A percentile compares a stretch with the other conserved stretches of the same genome.
Evolutionary conservation across 2,113 vertebrate species (phyloP).

Genomic region (Cyprinodon tularosa): DNA sequence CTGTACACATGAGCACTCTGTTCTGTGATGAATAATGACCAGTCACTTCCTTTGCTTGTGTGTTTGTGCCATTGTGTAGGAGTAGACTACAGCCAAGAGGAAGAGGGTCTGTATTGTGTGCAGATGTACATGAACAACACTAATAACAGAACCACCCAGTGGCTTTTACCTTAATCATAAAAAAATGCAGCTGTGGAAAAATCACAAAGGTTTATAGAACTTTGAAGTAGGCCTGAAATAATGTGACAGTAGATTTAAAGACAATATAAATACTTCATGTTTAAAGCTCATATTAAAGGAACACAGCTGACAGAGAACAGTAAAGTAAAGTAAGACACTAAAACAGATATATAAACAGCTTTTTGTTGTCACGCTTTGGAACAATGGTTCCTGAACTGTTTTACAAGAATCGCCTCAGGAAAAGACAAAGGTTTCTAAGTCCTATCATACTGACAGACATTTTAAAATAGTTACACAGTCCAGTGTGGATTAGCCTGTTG

Average conservation of each 20-base stretch:
- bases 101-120: constrained; percentile 30
- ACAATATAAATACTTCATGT: not conserved
- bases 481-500: not conserved
- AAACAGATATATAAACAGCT: not conserved
- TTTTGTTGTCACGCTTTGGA: constrained; percentile 41
- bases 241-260: not conserved
- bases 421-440: not conserved
- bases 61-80: constrained; percentile 36
- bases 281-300: constrained; percentile 21
- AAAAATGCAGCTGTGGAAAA: constrained; percentile 6
- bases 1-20: constrained; percentile 19
- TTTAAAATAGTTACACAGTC: not conserved
- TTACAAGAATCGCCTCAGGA: too few relatives aligned
- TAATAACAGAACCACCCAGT: constrained; percentile 17
- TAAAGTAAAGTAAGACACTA: not conserved
- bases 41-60: constrained; percentile 53
- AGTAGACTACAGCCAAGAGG: constrained; percentile 23
- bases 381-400: not conserved
- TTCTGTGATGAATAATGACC: constrained; percentile 45
- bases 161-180: not conserved
- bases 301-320: constrained; percentile 26
- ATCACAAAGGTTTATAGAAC: constrained; percentile 29
- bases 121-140: not conserved
- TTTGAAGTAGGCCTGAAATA: constrained; percentile 7
- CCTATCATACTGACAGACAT: not conserved